Base-by-base conservation (phyloP, 2,888 invertebrate species). In the Formica aserva region DNA sequence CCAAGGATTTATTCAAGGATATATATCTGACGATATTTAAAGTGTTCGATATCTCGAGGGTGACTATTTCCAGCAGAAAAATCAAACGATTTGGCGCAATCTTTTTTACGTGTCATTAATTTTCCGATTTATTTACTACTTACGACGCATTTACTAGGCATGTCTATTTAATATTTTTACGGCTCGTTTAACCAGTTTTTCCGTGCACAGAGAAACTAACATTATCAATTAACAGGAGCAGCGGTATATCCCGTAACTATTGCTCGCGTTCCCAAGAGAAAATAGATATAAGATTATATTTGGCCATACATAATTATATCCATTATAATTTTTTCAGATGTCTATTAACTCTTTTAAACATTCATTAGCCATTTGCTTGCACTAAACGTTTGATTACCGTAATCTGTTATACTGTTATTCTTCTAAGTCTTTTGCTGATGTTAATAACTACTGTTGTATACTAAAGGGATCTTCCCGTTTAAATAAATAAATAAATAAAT, bases 241-340 rank as follows among this genome's bases (percentile, higher is more conserved):
- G 26, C 13, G 8, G 29, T 77, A 52, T 66, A 66, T 66, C n/a
- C 18, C 45, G 15, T 75, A 63, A 63, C 52, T n/a, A 11, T 26
- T 5, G 26, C 3, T 1, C 32, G n/a, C 29, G 35, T 35, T 35
- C 6, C 6, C 35, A 35, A 35, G 35, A 35, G 4, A 35, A 35
- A 35, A 35, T 35, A 35, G 35, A 6, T 35, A 35, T 35, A 35
- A 35, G 6, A 35, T 35, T 35, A 35, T 35, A 26, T 26, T 26
- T 26, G 26, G 26, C 26, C 26, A 26, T 26, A 26, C 1, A 26
- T 26, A 26, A 26, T 26, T 26, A 26, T 26, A 26, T 26, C 26
- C 26, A 26, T 26, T 26, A 26, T 26, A 26, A 26, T 26, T 26
- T 26, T 26, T 26, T 26, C 26, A 26, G 26, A 26, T 26, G 1